Conservation (phyloP, 2,797 vertebrate genomes). For the Diglossa cyanea region DNA sequence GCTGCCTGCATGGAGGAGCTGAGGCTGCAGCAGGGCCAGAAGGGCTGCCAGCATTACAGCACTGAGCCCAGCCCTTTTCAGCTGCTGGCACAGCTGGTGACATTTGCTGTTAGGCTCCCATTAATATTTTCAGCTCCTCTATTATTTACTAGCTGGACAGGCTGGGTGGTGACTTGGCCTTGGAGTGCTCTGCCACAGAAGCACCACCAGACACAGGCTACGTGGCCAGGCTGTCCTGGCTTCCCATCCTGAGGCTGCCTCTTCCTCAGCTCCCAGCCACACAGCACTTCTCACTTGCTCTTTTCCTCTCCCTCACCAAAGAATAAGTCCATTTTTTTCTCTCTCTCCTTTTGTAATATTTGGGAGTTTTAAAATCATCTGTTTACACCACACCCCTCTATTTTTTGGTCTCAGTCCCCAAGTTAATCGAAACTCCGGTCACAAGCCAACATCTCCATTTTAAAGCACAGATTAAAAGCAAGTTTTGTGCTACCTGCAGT, state of each 20-base stretch:
- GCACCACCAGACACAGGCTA: not conserved
- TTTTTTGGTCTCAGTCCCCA: not conserved
- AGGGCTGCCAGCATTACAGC: not conserved
- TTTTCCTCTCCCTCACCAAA: not conserved
- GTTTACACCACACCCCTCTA: not conserved
- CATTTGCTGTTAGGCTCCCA: not conserved
- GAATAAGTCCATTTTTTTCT: not conserved
- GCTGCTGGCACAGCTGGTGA: not conserved
- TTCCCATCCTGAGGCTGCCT: not conserved
- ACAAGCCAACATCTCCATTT: not conserved
- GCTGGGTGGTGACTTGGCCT: not conserved
- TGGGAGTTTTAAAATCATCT: not conserved
- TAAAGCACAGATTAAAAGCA: not conserved
- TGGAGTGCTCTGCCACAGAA: not conserved
- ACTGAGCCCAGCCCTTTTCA: not conserved
- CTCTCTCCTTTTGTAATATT: not conserved
- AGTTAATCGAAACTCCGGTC: not conserved
- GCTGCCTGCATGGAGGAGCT: not conserved
- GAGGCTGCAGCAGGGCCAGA: not conserved
- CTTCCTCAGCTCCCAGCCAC: not conserved
- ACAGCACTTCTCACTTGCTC: not conserved
- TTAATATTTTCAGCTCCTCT: not conserved
- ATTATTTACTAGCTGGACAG: not conserved
- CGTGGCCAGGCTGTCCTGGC: not conserved
- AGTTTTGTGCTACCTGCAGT: not conserved